Evolutionary conservation across 2,797 vertebrate genomes (phyloP), one percentile per base, ranked within the genome.

Genomic region (Chrysocyon brachyurus): DNA sequence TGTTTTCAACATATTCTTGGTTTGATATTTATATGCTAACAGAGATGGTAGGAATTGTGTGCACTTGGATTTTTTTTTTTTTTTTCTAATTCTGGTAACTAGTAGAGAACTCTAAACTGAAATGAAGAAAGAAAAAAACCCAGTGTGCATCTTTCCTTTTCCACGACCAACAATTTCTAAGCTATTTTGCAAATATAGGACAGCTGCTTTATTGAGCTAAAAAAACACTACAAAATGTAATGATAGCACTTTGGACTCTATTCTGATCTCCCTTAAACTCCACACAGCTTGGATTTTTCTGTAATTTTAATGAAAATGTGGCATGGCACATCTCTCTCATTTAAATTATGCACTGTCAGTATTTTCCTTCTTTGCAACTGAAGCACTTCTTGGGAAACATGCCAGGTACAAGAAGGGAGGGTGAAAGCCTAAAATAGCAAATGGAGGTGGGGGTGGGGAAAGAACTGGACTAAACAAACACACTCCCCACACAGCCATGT

Each of bases 191-290:
- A 98, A 98, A 98, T 98, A 98, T 98, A 98, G 97, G 97, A 98
- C 98, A 98, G 98, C 98, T 98, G 98, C 89, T 98, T 98, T 98
- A 98, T 98, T 98, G 97, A 97, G 97, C 94, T 97, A 98, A 97
- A 97, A 97, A 98, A 96, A 84, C 96, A 95, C 94, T 91, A 90
- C 97, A 97, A 98, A 97, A 97, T 98, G 92, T 97, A 98, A 97
- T 97, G 96, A 98, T 96, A 98, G 96, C 90, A 97, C 98, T 97
- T 98, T 97, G 96, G 97, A 98, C 94, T 98, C 90, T 98, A 98
- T 98, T 98, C 96, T 98, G 97, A 95, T 98, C 97, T 97, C 97
- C 96, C 97, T 97, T 98, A 95, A 91, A 97, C 72, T 91, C 93
- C 90, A 98, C 96, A 98, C 72, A 98, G 93, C 96, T 98, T 97